phyloP scores from a whole-genome alignment of 2,888 invertebrate genomes.

The Thalpophila matura region DNA sequence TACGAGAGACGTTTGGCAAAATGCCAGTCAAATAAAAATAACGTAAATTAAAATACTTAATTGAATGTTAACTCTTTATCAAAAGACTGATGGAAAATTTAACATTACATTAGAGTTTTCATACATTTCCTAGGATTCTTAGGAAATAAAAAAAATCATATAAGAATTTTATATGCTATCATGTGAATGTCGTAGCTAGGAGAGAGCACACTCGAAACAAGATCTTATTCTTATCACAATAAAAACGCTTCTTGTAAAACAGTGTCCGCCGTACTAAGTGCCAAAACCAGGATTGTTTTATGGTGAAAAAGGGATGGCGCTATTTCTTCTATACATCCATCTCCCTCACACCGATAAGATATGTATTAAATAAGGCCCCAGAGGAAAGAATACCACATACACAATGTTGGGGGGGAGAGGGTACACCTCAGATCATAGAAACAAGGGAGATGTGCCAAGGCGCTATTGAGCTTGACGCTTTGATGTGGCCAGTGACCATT shows the following conservation, averaged over 20 bases:
- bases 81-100: slow-evolving; percentile 57
- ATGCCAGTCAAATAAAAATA: slow-evolving; percentile 19
- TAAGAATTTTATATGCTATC: slow-evolving; percentile 25
- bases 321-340: neutral
- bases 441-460: no score
- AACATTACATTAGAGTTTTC: slow-evolving; percentile 35
- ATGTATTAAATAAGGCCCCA: no score
- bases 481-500: no score
- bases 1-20: slow-evolving; percentile 32
- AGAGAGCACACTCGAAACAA: neutral
- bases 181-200: slow-evolving; percentile 19
- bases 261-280: no score
- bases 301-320: neutral
- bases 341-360: neutral
- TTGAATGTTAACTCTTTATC: slow-evolving; percentile 44
- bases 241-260: no score
- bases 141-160: neutral
- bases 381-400: no score
- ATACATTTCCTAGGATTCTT: slow-evolving; percentile 10
- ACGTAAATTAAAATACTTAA: slow-evolving; percentile 21
- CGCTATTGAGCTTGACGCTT: no score
- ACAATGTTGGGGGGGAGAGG: no score
- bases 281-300: neutral
- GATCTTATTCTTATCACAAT: no score
- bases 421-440: no score